Evolutionary conservation across 2,888 invertebrate genomes (phyloP).

Genomic region (Erpobdella octoculata): DNA sequence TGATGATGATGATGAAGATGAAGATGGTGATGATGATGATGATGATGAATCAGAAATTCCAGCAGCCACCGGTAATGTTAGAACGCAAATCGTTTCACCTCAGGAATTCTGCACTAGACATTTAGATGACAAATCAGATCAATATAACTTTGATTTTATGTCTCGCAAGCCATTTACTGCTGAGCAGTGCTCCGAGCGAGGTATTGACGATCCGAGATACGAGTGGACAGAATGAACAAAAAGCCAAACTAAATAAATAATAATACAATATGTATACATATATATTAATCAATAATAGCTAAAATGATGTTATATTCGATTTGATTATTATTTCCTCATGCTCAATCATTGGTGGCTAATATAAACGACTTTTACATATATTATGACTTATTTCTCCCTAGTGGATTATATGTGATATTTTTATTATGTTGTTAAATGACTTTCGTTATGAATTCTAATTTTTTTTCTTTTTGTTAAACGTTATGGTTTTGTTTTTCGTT

Average conservation of each 20-base stretch:
- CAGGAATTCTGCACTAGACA: not conserved
- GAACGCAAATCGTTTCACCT: not conserved
- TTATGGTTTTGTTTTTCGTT: no score
- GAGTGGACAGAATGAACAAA: not conserved
- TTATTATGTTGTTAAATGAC: no score
- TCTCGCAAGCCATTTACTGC: not conserved
- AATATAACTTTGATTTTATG: not conserved
- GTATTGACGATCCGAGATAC: not conserved
- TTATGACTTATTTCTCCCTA: not conserved
- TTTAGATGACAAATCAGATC: not conserved
- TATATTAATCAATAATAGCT: no score
- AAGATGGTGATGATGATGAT: constrained; percentile 23
- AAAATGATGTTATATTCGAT: no score
- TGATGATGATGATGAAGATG: constrained; percentile 21
- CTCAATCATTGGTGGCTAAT: not conserved
- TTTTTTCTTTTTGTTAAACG: no score
- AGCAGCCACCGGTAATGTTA: not conserved
- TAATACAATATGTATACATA: no score
- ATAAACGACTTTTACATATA: no score
- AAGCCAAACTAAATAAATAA: no score
- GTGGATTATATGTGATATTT: not conserved
- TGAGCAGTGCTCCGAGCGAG: not conserved
- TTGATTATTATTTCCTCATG: no score
- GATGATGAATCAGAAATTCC: constrained; percentile 56
- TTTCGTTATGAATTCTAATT: no score